Base-by-base conservation (phyloP, 2,797 vertebrate genomes). In the Poeciliopsis presidionis region DNA sequence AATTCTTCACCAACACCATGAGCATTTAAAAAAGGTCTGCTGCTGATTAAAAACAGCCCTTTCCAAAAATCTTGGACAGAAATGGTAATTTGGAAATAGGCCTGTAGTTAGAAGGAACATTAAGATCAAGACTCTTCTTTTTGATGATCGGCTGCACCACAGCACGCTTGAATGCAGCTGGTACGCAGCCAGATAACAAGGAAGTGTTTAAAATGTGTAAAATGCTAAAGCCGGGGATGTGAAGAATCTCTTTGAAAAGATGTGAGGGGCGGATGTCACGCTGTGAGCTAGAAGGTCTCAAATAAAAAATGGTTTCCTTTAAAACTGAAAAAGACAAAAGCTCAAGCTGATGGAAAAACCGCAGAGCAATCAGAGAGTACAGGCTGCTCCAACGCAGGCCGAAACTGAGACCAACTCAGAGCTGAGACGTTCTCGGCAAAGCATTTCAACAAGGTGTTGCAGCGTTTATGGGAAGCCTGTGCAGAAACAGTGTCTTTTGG, bases 61-160 rank as follows among this genome's bases (percentile, higher is more conserved):
- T 55, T 55, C 25, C 25, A 25, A 55, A 55, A 55, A n/a, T 55
- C 36, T 41, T 67, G 63, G 63, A 67, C 63, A 67, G 20, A 67
- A 25, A 20, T 25, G 39, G 9, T 25, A n/a, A 25, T 11, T 69
- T 43, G 39, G 25, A 25, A 30, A 59, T 14, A 28, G 28, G 12
- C 57, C 57, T 59, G 28, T 59, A 59, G 57, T 59, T 59, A 59
- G 57, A 59, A 30, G n/a, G 57, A 59, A 59, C n/a, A 59, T 30
- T 59, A 28, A 28, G 28, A 59, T 59, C 57, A 59, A 28, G 12
- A 59, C 30, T 59, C 57, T 14, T 59, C 55, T 6, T 59, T 59
- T 59, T 28, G 28, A 59, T 59, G n/a, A 59, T 28, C 28, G 12
- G 57, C 28, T 59, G 28, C 57, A 59, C 57, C 12, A 7, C 57